Evolutionary conservation across 2,797 vertebrate genomes (phyloP).

Genomic region (Catostomus latipinnis): DNA sequence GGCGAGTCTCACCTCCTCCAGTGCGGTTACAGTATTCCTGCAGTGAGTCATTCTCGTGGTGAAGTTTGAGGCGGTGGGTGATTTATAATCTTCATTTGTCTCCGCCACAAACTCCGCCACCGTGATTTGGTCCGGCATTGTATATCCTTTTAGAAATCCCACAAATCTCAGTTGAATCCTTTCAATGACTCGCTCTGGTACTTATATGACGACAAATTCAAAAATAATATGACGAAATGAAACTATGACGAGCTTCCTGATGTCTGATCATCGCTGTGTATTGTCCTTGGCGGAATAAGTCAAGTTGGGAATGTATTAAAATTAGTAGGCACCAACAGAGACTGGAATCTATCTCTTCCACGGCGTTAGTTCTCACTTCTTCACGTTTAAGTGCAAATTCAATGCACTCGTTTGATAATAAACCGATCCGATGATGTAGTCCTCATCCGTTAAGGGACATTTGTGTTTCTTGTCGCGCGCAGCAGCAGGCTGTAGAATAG

Average conservation of each 20-base stretch:
- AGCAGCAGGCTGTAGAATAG: slow-evolving; percentile 2
- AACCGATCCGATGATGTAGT: neutral
- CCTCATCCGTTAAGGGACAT: slow-evolving; percentile 13
- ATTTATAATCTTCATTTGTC: slow-evolving; percentile 98
- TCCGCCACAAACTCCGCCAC: slow-evolving; percentile 97
- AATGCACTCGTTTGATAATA: slow-evolving; percentile 7
- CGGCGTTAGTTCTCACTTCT: neutral
- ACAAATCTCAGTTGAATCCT: slow-evolving; percentile 21
- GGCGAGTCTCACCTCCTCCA: slow-evolving; percentile 90
- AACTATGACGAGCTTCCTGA: slow-evolving; percentile 42
- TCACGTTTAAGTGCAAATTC: neutral
- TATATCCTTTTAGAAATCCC: slow-evolving; percentile 48
- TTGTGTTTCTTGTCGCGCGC: neutral
- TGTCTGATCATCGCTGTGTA: slow-evolving; percentile 69
- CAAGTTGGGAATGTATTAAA: slow-evolving; percentile 37
- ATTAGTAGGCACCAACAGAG: slow-evolving; percentile 29
- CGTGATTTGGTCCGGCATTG: slow-evolving; percentile 97
- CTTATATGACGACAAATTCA: slow-evolving; percentile 7
- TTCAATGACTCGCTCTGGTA: neutral
- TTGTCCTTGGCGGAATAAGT: slow-evolving; percentile 29
- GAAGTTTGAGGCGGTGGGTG: slow-evolving; percentile 97
- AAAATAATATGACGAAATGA: slow-evolving; percentile 8
- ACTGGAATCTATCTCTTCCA: slow-evolving; percentile 22
- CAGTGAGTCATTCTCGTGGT: slow-evolving; percentile 97
- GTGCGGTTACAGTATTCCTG: slow-evolving; percentile 92